Conservation (phyloP, 2,797 vertebrate genomes). For the Eremophila alpestris region DNA sequence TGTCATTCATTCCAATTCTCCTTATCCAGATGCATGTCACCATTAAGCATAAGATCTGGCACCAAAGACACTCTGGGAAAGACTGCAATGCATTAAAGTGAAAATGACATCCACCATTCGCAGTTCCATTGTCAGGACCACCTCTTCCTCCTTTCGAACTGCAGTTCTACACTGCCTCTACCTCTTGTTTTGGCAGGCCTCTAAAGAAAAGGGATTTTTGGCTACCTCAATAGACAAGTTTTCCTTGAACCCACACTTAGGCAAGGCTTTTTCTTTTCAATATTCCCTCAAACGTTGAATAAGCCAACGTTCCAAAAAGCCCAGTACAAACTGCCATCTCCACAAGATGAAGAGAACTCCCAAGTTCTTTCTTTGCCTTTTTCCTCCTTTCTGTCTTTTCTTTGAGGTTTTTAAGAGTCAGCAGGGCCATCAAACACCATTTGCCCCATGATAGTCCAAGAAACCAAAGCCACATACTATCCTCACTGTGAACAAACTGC, state of each 20-base stretch:
- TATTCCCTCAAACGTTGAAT: not conserved
- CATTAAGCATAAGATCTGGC: not conserved
- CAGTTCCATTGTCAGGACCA: not conserved
- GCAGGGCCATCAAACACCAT: rapidly evolving
- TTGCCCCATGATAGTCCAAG: rapidly evolving
- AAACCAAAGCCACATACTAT: not conserved
- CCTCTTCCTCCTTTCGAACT: not conserved
- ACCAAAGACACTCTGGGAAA: not conserved
- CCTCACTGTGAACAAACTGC: not conserved
- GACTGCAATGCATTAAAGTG: not conserved
- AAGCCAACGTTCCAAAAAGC: not conserved
- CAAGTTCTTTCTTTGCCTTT: rapidly evolving
- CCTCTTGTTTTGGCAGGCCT: not conserved
- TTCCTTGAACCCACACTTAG: not conserved
- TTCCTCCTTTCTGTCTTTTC: not conserved
- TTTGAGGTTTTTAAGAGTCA: not conserved
- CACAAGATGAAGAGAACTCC: not conserved
- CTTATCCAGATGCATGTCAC: not conserved
- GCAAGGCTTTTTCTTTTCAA: not conserved
- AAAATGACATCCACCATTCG: not conserved
- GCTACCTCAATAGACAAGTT: not conserved
- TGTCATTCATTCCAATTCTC: not conserved
- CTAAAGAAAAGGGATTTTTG: not conserved
- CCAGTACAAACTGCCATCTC: not conserved
- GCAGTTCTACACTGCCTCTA: not conserved